Conservation (phyloP, 1,140 invertebrate species). For the Calliphora vicina region DNA sequence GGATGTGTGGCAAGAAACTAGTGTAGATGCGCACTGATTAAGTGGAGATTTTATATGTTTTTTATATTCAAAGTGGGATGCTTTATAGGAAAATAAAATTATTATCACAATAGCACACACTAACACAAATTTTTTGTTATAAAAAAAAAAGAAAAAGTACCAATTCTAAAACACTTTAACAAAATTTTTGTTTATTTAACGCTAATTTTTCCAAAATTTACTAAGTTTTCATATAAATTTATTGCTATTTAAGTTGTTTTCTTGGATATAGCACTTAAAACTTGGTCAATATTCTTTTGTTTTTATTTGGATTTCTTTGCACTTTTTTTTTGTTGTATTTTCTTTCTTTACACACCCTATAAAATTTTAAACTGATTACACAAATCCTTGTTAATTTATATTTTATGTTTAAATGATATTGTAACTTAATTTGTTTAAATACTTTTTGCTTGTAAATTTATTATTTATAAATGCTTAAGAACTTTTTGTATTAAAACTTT, state of each 20-base stretch:
- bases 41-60: background rate
- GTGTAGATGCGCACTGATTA: conserved; percentile 28
- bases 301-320: background rate
- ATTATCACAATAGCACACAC: background rate
- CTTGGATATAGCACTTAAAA: background rate
- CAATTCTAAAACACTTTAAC: background rate
- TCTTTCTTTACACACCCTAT: conserved; percentile 9
- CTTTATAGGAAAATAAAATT: conserved; percentile 13
- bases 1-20: background rate
- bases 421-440: background rate
- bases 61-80: conserved; percentile 15
- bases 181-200: background rate
- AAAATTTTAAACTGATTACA: background rate
- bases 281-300: background rate
- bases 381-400: background rate
- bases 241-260: background rate
- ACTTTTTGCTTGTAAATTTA: background rate
- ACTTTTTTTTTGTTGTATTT: background rate
- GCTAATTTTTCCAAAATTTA: background rate
- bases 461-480: background rate
- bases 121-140: background rate
- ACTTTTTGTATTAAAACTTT: background rate
- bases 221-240: background rate
- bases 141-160: background rate
- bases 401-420: background rate